phyloP scores from a whole-genome alignment of 2,797 vertebrate species.

The Myotis findleyi region DNA sequence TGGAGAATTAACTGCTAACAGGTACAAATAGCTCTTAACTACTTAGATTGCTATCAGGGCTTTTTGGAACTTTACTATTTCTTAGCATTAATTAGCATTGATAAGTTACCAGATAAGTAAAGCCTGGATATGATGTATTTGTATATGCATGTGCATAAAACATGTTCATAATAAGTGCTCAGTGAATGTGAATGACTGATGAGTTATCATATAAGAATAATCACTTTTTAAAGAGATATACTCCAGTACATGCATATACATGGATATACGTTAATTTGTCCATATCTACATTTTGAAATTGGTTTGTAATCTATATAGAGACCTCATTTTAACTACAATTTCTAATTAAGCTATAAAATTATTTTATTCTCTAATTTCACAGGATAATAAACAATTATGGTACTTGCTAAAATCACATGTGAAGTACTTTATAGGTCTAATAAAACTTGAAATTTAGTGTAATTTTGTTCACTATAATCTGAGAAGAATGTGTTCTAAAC shows the following conservation, averaged over 20 bases:
- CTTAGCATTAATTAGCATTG: constrained; percentile 2
- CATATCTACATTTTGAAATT: constrained; percentile 42
- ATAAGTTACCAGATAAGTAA: constrained; percentile 16
- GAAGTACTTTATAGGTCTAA: constrained; percentile 30
- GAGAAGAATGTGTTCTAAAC: constrained; percentile 65
- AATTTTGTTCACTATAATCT: constrained; percentile 31
- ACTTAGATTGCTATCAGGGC: not conserved
- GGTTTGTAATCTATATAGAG: not conserved
- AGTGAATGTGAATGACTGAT: constrained; percentile 15
- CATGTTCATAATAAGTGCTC: not conserved
- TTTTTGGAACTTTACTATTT: constrained; percentile 30
- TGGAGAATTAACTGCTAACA: not conserved
- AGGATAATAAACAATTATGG: constrained; percentile 37
- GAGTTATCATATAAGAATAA: constrained; percentile 30
- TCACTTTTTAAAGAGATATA: constrained; percentile 39
- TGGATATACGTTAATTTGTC: constrained; percentile 1
- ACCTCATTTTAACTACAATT: constrained; percentile 15
- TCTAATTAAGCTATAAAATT: constrained; percentile 48
- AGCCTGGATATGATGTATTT: not conserved
- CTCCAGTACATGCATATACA: not conserved
- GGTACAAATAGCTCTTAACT: not conserved
- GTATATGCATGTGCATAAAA: constrained; percentile 24
- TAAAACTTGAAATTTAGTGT: constrained; percentile 16
- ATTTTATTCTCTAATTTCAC: constrained; percentile 46
- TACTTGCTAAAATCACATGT: constrained; percentile 16